These are phyloP conservation scores for Philotrypesis tridentata DNA, from an alignment of 1,140 invertebrate species.

Conservation along the genomic window DNA sequence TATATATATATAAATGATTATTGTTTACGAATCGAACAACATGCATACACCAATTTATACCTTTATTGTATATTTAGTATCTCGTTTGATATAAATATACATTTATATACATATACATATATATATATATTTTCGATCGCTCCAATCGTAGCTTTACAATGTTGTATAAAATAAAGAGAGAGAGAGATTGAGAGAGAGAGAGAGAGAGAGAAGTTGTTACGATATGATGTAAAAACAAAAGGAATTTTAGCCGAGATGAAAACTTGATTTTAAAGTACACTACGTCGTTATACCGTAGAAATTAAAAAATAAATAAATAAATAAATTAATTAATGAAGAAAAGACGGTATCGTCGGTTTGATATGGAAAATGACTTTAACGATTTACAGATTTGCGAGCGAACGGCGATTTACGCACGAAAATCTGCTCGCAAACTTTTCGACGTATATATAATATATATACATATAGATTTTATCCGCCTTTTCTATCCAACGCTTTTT, in stretches of 20 bases:
- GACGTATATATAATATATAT: no score
- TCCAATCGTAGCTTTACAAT: not conserved
- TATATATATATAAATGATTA: not conserved
- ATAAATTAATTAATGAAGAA: no score
- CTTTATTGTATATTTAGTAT: not conserved
- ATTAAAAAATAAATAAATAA: not conserved
- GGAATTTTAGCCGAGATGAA: not conserved
- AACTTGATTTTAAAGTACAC: no score
- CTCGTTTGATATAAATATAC: not conserved
- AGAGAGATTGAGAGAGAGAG: no score
- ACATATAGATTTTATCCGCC: not conserved
- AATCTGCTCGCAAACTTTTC: not conserved
- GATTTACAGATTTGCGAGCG: not conserved
- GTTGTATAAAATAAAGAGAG: slow-evolving; percentile 27
- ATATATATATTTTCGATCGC: not conserved
- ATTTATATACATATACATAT: not conserved
- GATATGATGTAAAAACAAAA: not conserved
- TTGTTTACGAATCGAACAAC: no score
- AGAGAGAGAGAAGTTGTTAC: slow-evolving; percentile 14
- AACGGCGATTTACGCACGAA: not conserved
- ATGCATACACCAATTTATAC: not conserved
- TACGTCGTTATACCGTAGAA: not conserved
- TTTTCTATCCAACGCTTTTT: slow-evolving; percentile 20
- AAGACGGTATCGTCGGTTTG: not conserved
- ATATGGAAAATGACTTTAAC: not conserved